Conservation (phyloP, 53 echinoderm and acorn worm species). For the Hippasteria phrygiana region DNA sequence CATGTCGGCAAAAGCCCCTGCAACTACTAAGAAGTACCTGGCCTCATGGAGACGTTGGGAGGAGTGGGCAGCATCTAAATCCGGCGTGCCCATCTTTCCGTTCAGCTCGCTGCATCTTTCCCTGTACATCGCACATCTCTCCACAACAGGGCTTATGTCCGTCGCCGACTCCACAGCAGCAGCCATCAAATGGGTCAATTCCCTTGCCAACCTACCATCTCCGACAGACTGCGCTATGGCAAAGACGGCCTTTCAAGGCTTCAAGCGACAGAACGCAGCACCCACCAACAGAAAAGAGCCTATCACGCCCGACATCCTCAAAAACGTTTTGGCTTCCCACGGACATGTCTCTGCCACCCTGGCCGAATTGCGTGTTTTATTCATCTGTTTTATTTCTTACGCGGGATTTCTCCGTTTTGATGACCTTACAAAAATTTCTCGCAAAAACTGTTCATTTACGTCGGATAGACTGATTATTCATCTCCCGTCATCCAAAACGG, state of each 20-base stretch:
- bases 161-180: neutral
- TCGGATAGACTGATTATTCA: constrained; percentile 8
- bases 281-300: constrained; percentile 7
- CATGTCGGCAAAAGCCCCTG: constrained; percentile 1
- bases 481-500: constrained; percentile 19
- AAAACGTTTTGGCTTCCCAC: constrained; percentile 2
- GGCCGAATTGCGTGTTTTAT: constrained; percentile 23
- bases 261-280: constrained; percentile 24
- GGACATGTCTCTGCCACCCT: constrained; percentile 37
- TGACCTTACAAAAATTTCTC: neutral
- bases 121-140: constrained; percentile 16
- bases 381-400: constrained; percentile 54
- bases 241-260: constrained; percentile 47
- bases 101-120: neutral
- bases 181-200: constrained; percentile 46
- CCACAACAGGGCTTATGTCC: constrained; percentile 4
- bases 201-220: constrained; percentile 35
- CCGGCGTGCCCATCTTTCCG: constrained; percentile 2
- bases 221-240: constrained; percentile 54
- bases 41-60: constrained; percentile 24
- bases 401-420: constrained; percentile 47
- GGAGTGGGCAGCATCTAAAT: constrained; percentile 23
- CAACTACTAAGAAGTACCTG: constrained; percentile 25
- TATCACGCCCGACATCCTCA: constrained; percentile 33
- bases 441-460: constrained; percentile 12